A percentile compares a stretch with the other conserved stretches of the same genome.
These are phyloP conservation scores for Urechis unicinctus DNA, from an alignment of 2,888 invertebrate genomes.

Conservation along the genomic window DNA sequence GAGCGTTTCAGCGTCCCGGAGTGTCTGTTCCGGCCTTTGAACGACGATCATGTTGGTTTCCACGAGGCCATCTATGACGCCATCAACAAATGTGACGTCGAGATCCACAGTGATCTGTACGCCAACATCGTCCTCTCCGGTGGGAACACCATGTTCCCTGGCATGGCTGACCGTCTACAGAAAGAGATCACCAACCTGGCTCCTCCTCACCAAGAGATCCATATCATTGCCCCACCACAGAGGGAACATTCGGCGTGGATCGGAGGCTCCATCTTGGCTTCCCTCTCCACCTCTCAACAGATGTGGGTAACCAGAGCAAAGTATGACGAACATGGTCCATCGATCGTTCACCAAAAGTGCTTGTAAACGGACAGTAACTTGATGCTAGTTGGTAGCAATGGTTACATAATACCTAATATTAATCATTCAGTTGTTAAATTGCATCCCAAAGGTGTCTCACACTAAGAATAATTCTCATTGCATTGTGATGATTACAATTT, in stretches of 20 bases:
- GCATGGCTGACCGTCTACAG: background rate
- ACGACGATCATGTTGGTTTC: slow-evolving; percentile 22
- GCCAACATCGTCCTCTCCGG: slow-evolving; percentile 53
- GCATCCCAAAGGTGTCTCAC: no score
- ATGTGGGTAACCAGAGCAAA: background rate
- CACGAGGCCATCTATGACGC: slow-evolving; percentile 32
- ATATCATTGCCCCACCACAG: background rate
- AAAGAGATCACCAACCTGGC: background rate
- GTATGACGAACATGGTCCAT: background rate
- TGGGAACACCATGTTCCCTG: slow-evolving; percentile 88
- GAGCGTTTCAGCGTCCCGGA: slow-evolving; percentile 26
- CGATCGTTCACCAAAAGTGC: background rate
- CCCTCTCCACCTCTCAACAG: background rate
- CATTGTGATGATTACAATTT: no score
- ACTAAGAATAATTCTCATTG: no score
- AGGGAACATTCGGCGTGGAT: background rate
- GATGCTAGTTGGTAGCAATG: no score
- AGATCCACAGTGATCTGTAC: slow-evolving; percentile 33
- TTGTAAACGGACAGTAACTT: background rate
- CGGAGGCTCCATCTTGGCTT: slow-evolving; percentile 1
- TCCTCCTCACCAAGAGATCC: background rate
- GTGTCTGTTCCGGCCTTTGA: slow-evolving; percentile 16
- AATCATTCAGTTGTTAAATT: no score
- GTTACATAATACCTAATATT: no score
- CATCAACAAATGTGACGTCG: slow-evolving; percentile 41